Conservation (phyloP, 2,888 invertebrate species). For the Anthrax anthrax region DNA sequence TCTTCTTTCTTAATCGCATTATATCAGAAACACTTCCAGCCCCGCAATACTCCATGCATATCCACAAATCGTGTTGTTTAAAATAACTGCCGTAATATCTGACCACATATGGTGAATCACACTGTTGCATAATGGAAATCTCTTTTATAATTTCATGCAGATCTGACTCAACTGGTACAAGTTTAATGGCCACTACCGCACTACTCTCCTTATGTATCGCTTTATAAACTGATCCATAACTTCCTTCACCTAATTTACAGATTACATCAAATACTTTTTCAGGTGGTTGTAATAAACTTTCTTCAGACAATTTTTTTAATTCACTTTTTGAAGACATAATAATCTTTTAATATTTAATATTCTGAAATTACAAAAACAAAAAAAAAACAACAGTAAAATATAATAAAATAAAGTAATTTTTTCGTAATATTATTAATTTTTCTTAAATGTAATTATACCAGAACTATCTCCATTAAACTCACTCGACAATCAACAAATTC, state of each 20-base stretch:
- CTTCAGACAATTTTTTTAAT: slow-evolving; percentile 81
- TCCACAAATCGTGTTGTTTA: slow-evolving; percentile 94
- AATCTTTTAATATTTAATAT: slow-evolving; percentile 9
- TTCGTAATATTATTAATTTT: no score
- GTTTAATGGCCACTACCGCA: slow-evolving; percentile 77
- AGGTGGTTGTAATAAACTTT: slow-evolving; percentile 84
- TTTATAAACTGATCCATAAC: slow-evolving; percentile 91
- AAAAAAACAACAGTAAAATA: no score
- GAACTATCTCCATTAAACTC: no score
- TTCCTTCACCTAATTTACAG: slow-evolving; percentile 90
- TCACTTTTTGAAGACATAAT: slow-evolving; percentile 39
- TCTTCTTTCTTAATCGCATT: slow-evolving; percentile 88
- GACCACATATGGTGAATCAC: slow-evolving; percentile 92
- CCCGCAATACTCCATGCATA: slow-evolving; percentile 97
- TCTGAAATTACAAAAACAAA: no score
- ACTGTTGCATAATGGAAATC: slow-evolving; percentile 98
- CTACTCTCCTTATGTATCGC: slow-evolving; percentile 92
- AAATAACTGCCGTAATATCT: slow-evolving; percentile 98
- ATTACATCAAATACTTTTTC: slow-evolving; percentile 97
- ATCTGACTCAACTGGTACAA: slow-evolving; percentile 93
- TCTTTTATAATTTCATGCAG: slow-evolving; percentile 95
- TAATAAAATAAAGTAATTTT: no score
- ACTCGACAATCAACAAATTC: no score
- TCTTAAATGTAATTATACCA: no score
- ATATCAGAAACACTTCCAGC: slow-evolving; percentile 95